phyloP scores from a whole-genome alignment of 2,113 vertebrate species.

The Anhinga anhinga region DNA sequence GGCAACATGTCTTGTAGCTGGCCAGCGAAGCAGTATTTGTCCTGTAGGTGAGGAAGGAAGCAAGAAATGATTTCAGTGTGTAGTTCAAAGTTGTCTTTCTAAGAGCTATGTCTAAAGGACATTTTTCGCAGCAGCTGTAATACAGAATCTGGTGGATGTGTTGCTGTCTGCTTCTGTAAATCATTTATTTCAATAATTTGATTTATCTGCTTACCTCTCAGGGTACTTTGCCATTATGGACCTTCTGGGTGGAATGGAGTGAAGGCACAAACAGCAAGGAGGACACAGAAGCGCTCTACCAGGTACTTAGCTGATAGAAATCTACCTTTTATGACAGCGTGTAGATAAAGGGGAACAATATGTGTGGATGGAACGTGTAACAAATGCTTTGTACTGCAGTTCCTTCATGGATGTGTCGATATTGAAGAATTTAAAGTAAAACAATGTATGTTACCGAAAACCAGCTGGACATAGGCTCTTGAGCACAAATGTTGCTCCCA shows the following conservation, averaged over 20 bases:
- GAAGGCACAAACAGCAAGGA: conserved; percentile 68
- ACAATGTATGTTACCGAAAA: neutral
- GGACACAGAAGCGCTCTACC: conserved; percentile 83
- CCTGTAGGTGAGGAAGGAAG: neutral
- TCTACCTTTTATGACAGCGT: neutral
- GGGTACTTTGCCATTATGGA: conserved; percentile 87
- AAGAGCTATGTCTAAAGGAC: neutral
- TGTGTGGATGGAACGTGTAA: neutral
- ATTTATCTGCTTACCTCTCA: conserved; percentile 49
- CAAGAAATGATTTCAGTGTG: neutral
- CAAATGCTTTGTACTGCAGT: neutral
- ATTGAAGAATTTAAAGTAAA: neutral
- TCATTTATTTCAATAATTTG: neutral
- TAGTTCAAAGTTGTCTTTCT: neutral
- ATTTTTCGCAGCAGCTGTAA: neutral
- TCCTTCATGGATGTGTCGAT: neutral
- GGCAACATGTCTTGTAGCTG: neutral
- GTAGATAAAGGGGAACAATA: neutral
- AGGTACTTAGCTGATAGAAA: conserved; percentile 74
- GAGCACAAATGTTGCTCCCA: neutral
- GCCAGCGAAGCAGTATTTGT: neutral
- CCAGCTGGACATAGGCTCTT: neutral
- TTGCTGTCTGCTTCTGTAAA: neutral
- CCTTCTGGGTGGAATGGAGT: conserved; percentile 88
- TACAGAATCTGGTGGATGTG: neutral